Evolutionary conservation across 1,140 invertebrate genomes (phyloP), one percentile per base, ranked within the genome.

Genomic region (Archegozetes longisetosus): DNA sequence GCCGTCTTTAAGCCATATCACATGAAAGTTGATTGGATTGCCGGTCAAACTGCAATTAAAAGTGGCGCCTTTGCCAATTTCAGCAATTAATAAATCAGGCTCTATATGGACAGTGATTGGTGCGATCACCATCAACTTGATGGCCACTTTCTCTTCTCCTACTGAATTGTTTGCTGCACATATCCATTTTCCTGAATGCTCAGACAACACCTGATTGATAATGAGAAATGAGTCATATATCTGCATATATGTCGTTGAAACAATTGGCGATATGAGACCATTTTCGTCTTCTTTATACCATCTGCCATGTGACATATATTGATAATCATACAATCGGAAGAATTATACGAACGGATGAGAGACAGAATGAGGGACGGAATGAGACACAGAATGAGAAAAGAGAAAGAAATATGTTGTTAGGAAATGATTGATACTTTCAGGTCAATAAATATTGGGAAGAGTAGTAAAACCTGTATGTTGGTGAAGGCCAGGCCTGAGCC

Each of bases 11-110:
- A 58, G 46, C 57, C 57, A 58, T 22, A 58, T 24, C 25, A 58
- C 49, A 40, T 2, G 57, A 58, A 9, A 58, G 3, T 53, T 40
- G 14, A 84, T 77, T 1, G 89, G 88, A 75, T 84, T 83, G 3
- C 88, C 89, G 26, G 81, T 80, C n/a, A 87, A 78, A 67, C 84
- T 83, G 71, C 90, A 95, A 65, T 85, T 82, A 67, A 94, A 87
- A 64, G 78, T 80, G 40, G 86, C 81, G 66, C 84, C 80, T 68
- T 86, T 84, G 53, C 85, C 86, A 12, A 89, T 82, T 60, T 86
- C 80, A 14, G 89, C 82, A 59, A 85, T 79, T 65, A 85, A 78
- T 49, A 80, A 78, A 70, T 81, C 79, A 53, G 84, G 84, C 68
- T 82, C 29, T 22, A 62, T 13, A 24, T 22, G 23, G 24, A 54